These are phyloP conservation scores for Rotaria macrura DNA, from an alignment of 2,888 invertebrate genomes.

Conservation along the genomic window DNA sequence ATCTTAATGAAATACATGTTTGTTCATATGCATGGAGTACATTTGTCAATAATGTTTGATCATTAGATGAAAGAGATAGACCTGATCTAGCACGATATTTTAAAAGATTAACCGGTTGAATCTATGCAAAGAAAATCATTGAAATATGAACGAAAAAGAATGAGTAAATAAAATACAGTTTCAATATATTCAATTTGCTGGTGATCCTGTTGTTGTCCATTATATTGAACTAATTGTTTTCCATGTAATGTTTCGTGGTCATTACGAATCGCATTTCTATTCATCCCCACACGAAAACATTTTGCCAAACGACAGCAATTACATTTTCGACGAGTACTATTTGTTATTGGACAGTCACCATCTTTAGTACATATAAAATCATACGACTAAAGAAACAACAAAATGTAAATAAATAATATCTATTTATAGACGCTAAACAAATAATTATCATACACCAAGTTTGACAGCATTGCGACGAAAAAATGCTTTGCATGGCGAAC, in stretches of 20 bases:
- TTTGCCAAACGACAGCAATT: neutral
- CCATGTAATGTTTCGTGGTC: neutral
- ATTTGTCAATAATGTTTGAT: neutral
- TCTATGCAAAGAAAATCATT: neutral
- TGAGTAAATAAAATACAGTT: neutral
- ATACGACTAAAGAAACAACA: neutral
- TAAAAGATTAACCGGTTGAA: neutral
- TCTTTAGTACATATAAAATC: neutral
- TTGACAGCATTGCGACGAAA: neutral
- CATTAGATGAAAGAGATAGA: neutral
- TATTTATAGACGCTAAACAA: neutral
- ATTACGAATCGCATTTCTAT: neutral
- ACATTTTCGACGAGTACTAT: neutral
- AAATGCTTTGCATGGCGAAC: neutral
- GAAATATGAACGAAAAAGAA: neutral
- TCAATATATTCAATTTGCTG: neutral
- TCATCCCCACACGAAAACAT: neutral
- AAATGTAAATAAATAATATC: neutral
- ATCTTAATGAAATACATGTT: neutral
- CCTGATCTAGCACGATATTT: neutral
- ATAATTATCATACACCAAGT: neutral
- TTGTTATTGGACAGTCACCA: neutral
- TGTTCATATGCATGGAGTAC: neutral
- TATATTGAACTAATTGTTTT: neutral
- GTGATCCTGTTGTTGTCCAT: neutral